Percentiles rank a stretch among this genome's conserved stretches.
Evolutionary conservation across 2,888 invertebrate species (phyloP).

Genomic region (Gisinianus flammeolus): DNA sequence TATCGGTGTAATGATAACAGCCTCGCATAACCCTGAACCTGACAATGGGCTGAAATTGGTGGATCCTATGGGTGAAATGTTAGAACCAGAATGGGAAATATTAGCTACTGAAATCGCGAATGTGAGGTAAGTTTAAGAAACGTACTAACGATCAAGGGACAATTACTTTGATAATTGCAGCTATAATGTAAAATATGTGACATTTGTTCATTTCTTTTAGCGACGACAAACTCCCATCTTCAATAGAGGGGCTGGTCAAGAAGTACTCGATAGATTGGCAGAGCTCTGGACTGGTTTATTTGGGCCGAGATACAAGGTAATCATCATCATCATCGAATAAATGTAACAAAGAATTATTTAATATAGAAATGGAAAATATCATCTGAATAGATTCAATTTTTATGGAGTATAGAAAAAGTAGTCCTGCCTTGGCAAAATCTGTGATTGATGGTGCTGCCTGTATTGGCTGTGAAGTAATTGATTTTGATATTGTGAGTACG

Average conservation of each 20-base stretch:
- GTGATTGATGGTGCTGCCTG: slow-evolving; percentile 81
- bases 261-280: slow-evolving; percentile 75
- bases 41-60: slow-evolving; percentile 97
- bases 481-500: slow-evolving; percentile 92
- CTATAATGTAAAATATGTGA: too few species aligned
- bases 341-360: too few species aligned
- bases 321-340: slow-evolving; percentile 2
- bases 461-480: slow-evolving; percentile 74
- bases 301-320: slow-evolving; percentile 82
- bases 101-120: slow-evolving; percentile 88
- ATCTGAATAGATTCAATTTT: not conserved
- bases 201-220: too few species aligned
- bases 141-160: too few species aligned
- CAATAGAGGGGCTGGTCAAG: slow-evolving; percentile 72
- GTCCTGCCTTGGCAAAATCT: slow-evolving; percentile 76
- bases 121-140: slow-evolving; percentile 67
- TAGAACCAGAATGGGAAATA: slow-evolving; percentile 88
- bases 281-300: slow-evolving; percentile 74
- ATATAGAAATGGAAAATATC: too few species aligned
- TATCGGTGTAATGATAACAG: slow-evolving; percentile 98
- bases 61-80: slow-evolving; percentile 96
- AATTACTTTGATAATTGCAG: too few species aligned
- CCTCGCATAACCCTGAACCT: slow-evolving; percentile 95
- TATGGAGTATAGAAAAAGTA: slow-evolving; percentile 72
- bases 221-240: slow-evolving; percentile 74